Evolutionary conservation across 2,113 vertebrate genomes (phyloP), one percentile per base, ranked within the genome.

Genomic region (Silurus asotus): DNA sequence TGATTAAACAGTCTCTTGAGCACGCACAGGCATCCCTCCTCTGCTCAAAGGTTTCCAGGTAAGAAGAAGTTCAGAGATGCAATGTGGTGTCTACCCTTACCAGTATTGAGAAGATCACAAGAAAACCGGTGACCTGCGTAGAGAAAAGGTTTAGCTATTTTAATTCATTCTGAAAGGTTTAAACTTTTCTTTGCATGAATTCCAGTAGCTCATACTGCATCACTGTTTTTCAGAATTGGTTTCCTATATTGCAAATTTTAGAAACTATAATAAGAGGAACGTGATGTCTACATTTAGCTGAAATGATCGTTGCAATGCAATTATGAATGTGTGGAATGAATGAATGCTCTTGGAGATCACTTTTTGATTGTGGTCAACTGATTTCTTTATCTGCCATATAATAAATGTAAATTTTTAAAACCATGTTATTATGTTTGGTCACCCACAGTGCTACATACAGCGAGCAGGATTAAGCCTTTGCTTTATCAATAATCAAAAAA

Each of bases 1-100:
- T 19, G 83, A 51, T 82, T 88, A 59, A 61, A 79, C 82, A 79
- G 56, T 84, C 77, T 56, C 74, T n/a, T 76, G 78, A 55, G 86
- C 79, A 85, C 64, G 61, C 74, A 72, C 65, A 45, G 82, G 55
- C 45, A 62, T 78, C 20, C 45, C 55, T 13, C 55, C 55, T 5
- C 55, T 17, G 2, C 37, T 51, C 25, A 84, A 53, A 55, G n/a
- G 28, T 77, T 20, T 67, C 10, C 79, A 84, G n/a, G 64, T 80
- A 65, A 58, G 56, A 55, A 76, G 82, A 65, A 79, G 77, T 45
- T 53, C 76, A 48, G 75, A 81, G 37, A 37, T 83, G 69, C 81
- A 53, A 84, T 77, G 49, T 53, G 19, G 58, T n/a, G 58, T 81
- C 45, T 78, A 10, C 17, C 14, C 25, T 45, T 59, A 49, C 59